Base-by-base conservation (phyloP, 2,888 invertebrate genomes). In the Schrankia costaestrigalis region DNA sequence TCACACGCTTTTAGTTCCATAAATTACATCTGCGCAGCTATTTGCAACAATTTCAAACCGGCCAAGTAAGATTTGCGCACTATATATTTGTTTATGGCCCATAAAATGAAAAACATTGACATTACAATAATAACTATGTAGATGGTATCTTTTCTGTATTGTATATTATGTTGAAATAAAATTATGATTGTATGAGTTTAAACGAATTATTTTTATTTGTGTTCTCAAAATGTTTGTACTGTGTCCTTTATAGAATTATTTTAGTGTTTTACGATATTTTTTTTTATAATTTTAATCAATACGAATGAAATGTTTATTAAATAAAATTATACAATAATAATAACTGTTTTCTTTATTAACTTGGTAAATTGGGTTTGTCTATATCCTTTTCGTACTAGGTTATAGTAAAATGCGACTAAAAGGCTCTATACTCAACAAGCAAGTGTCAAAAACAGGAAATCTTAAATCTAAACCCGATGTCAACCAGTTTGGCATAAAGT, bases 241-340 rank as follows among this genome's bases (percentile, higher is more conserved):
- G 51, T 51, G 39, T 53, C 53, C 33, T 43, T 40, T 48, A 41
- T 41, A 47, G 31, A 27, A 24, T 41, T 50, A 35, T 45, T 35
- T 33, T 40, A 39, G 33, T 36, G 34, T 51, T 47, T 47, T 49
- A 42, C 51, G 34, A 39, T 45, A 56, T 56, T 57, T 55, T 52
- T 56, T 57, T 55, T 52, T 52, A 40, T 60, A 49, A 57, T 5
- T 58, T 46, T 51, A 35, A 53, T 51, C 49, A 34, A 51, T 56
- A 43, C 41, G 41, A 50, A 53, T 55, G 40, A 50, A 49, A 54
- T 54, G 46, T 50, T 53, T 55, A 55, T 51, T 50, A 51, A 61
- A 54, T 61, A 56, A 59, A 63, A 51, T 42, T 51, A 51, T 59
- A 55, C 42, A 43, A 48, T 47, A 47, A n/a, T n/a, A n/a, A n/a